phyloP scores from a whole-genome alignment of 2,888 invertebrate species.

The Aphrophora alni region DNA sequence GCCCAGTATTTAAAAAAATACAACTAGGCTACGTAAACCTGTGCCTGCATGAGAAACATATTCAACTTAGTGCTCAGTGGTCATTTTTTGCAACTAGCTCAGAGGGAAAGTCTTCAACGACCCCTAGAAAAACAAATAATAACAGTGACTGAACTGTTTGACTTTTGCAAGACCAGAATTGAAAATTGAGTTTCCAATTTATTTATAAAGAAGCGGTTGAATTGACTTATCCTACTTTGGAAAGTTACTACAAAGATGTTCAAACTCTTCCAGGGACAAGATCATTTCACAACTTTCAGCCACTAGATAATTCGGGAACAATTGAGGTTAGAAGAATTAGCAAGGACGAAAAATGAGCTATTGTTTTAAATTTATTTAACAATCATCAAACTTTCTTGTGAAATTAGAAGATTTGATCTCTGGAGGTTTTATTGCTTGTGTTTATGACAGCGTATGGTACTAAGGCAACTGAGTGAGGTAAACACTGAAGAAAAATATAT shows the following conservation, averaged over 20 bases:
- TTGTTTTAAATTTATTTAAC: not conserved
- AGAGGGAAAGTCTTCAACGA: not conserved
- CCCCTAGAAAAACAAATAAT: not conserved
- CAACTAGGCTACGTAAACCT: no score
- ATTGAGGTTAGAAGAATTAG: not conserved
- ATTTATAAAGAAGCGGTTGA: not conserved
- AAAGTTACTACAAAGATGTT: not conserved
- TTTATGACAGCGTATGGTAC: slow-evolving; percentile 24
- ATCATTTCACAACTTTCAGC: not conserved
- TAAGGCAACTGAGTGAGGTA: slow-evolving; percentile 12
- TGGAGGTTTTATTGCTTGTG: slow-evolving; percentile 19
- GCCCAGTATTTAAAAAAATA: no score
- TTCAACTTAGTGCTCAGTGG: no score
- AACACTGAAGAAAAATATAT: slow-evolving; percentile 24
- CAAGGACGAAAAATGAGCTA: not conserved
- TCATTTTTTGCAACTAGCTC: not conserved
- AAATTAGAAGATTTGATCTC: not conserved
- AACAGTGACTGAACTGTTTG: not conserved
- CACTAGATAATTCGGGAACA: not conserved
- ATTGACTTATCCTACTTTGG: not conserved
- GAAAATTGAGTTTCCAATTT: not conserved
- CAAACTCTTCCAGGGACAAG: not conserved
- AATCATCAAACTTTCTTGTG: not conserved
- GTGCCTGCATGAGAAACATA: no score
- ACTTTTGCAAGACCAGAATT: not conserved